Conservation (phyloP, 37 sponge, comb jelly and placozoan genomes). For the Axinella damicornis region DNA sequence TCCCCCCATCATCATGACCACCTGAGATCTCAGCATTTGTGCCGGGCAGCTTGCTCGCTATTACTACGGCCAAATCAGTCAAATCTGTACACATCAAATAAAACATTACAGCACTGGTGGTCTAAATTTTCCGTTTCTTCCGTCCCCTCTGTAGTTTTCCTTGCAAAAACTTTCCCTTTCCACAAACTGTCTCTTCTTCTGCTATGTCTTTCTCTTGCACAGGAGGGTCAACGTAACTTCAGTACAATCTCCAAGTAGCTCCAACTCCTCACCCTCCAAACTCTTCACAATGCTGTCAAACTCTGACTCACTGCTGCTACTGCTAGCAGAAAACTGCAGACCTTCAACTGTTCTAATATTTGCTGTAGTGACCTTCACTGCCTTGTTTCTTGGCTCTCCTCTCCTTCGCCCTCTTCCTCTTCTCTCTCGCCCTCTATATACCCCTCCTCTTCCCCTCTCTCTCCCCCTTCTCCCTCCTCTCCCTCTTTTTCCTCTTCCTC, state of each 20-base stretch:
- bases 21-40: too few species aligned
- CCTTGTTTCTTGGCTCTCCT: not conserved
- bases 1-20: too few species aligned
- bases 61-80: too few species aligned
- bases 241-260: not conserved
- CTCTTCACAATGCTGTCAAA: slow-evolving; percentile 25
- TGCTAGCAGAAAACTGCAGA: slow-evolving; percentile 5
- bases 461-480: slow-evolving; percentile 10
- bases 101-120: too few species aligned
- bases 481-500: slow-evolving; percentile 11
- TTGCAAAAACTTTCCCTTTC: too few species aligned
- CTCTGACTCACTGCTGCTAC: slow-evolving; percentile 20
- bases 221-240: not conserved
- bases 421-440: not conserved
- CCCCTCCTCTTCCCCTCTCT: slow-evolving; percentile 1
- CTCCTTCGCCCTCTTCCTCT: not conserved
- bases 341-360: not conserved
- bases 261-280: not conserved
- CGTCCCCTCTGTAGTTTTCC: too few species aligned
- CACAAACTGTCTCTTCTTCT: too few species aligned
- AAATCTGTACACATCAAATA: too few species aligned
- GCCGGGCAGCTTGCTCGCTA: too few species aligned
- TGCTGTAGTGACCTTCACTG: not conserved
- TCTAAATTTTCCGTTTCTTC: too few species aligned
- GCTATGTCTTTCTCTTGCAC: too few species aligned